Evolutionary conservation across 1,140 invertebrate genomes (phyloP).

Genomic region (Pogonognathellus flavescens): DNA sequence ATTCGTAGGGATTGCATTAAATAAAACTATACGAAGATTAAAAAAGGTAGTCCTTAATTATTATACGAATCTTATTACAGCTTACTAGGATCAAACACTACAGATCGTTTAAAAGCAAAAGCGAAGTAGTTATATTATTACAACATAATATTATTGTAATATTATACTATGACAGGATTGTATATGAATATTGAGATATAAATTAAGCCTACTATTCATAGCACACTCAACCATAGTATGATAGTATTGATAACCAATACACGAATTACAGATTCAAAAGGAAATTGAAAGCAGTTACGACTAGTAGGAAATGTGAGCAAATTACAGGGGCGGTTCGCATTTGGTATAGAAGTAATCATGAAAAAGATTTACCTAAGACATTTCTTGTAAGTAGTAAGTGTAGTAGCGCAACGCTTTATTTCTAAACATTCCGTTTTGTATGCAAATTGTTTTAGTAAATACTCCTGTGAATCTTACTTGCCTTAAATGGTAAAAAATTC

Average conservation of each 20-base stretch:
- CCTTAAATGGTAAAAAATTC: slow-evolving; percentile 26
- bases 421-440: slow-evolving; percentile 5
- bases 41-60: no score
- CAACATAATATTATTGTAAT: no score
- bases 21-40: no score
- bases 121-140: no score
- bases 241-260: not conserved
- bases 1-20: no score
- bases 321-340: slow-evolving; percentile 19
- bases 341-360: not conserved
- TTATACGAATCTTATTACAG: no score
- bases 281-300: slow-evolving; percentile 12
- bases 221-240: not conserved
- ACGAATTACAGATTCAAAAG: not conserved
- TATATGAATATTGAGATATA: no score
- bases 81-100: no score
- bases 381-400: not conserved
- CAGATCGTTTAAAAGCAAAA: no score
- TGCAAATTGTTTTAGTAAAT: slow-evolving; percentile 15
- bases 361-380: not conserved
- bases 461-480: slow-evolving; percentile 3
- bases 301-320: slow-evolving; percentile 12
- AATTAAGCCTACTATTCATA: not conserved
- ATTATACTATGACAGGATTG: no score
- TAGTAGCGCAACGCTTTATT: slow-evolving; percentile 10